Conservation (phyloP, 2,797 vertebrate species). For the Orestias chungarensis region DNA sequence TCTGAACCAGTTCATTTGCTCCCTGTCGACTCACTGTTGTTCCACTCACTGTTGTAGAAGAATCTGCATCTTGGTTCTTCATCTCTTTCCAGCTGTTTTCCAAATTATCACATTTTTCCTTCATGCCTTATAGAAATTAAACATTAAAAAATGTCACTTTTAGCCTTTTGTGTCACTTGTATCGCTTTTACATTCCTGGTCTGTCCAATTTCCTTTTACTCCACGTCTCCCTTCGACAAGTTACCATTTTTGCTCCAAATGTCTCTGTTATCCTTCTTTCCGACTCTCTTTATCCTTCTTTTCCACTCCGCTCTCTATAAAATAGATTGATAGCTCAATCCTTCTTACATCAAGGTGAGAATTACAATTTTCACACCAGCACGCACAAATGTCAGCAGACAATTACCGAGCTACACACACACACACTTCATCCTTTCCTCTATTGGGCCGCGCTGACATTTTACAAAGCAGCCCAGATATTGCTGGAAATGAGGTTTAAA, state of each 20-base stretch:
- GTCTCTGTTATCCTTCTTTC: constrained; percentile 51
- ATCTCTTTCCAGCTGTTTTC: constrained; percentile 5
- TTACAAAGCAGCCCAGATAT: constrained; percentile 19
- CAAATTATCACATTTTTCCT: constrained; percentile 1
- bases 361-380: constrained; percentile 58
- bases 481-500: background rate
- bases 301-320: constrained; percentile 62
- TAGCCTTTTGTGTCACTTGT: constrained; percentile 3
- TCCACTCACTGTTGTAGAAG: constrained; percentile 10
- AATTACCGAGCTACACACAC: constrained; percentile 25
- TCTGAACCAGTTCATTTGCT: constrained; percentile 58
- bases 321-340: constrained; percentile 73
- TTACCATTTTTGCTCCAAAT: background rate
- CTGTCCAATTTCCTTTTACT: constrained; percentile 9
- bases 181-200: background rate
- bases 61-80: constrained; percentile 1
- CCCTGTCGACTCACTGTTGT: constrained; percentile 43
- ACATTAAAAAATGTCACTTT: constrained; percentile 2
- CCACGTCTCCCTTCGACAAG: constrained; percentile 1
- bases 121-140: background rate
- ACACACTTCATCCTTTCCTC: constrained; percentile 7
- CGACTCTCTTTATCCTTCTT: constrained; percentile 59
- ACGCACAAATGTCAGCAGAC: constrained; percentile 27
- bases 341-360: constrained; percentile 68
- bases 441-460: constrained; percentile 13